Evolutionary conservation across 2,797 vertebrate species (phyloP).

Genomic region (Naso thynnoides): DNA sequence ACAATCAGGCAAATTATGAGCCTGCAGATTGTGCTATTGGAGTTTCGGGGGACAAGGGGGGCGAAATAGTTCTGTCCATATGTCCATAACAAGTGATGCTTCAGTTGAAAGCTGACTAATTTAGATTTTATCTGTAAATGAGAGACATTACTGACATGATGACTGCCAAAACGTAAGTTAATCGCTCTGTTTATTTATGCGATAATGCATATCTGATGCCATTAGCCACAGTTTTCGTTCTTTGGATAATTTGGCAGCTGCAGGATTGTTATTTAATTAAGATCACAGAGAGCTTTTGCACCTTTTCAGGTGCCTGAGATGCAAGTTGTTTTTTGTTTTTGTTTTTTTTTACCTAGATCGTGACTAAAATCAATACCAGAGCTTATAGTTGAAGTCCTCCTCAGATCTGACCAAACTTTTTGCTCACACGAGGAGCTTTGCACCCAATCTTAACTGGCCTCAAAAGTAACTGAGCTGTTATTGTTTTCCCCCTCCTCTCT

Average conservation of each 20-base stretch:
- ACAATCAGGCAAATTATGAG: conserved; percentile 40
- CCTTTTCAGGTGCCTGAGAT: conserved; percentile 1
- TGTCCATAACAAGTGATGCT: conserved; percentile 1
- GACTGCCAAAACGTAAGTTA: background rate
- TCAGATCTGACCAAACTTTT: conserved; percentile 19
- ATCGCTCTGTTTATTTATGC: background rate
- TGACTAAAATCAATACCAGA: conserved; percentile 27
- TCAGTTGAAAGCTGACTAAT: conserved; percentile 6
- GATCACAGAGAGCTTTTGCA: background rate
- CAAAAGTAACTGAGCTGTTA: background rate
- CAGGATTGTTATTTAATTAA: background rate
- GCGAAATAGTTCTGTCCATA: background rate
- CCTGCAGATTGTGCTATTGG: conserved; percentile 15
- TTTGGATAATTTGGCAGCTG: background rate
- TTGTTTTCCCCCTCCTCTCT: conserved; percentile 18
- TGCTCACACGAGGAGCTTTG: background rate
- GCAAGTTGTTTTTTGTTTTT: conserved; percentile 8
- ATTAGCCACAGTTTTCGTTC: background rate
- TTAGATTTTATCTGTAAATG: background rate
- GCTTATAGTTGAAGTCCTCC: conserved; percentile 36
- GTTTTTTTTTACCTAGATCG: conserved; percentile 18
- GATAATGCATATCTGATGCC: background rate
- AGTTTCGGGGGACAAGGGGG: background rate
- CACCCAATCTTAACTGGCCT: background rate
- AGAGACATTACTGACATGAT: background rate